Conservation (phyloP, 2,888 invertebrate species). For the Eupeodes luniger region DNA sequence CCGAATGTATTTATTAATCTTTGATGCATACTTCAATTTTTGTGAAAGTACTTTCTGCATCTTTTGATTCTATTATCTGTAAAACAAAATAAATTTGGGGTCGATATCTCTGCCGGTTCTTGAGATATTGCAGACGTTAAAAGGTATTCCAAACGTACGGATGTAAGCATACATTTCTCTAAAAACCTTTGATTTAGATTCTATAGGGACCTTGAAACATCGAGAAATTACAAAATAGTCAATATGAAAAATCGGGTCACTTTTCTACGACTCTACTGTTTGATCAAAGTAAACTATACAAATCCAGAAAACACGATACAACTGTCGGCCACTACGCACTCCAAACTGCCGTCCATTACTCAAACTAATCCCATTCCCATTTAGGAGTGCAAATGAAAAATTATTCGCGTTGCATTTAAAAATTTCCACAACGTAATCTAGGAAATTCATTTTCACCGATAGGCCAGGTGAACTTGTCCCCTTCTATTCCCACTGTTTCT, state of each 20-base stretch:
- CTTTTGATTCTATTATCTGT: too few relatives aligned
- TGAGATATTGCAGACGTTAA: too few relatives aligned
- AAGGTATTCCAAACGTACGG: too few relatives aligned
- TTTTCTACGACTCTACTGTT: constrained; percentile 42
- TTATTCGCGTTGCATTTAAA: constrained; percentile 72
- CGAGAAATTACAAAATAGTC: background rate
- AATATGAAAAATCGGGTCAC: background rate
- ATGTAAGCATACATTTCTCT: too few relatives aligned
- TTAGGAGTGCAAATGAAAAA: constrained; percentile 76
- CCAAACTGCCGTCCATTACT: constrained; percentile 71
- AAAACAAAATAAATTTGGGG: too few relatives aligned
- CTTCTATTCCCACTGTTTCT: constrained; percentile 4
- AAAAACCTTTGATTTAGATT: too few relatives aligned
- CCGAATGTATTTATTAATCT: too few relatives aligned
- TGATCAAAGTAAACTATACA: background rate
- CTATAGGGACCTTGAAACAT: too few relatives aligned
- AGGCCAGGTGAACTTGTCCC: constrained; percentile 60
- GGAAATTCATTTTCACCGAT: constrained; percentile 75
- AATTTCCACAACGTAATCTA: constrained; percentile 73
- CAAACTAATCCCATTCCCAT: constrained; percentile 75
- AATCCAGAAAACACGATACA: constrained; percentile 61
- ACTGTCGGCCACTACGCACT: constrained; percentile 67
- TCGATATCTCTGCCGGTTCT: too few relatives aligned
- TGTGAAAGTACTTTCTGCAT: too few relatives aligned
- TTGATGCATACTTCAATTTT: too few relatives aligned